Evolutionary conservation across 2,113 vertebrate genomes (phyloP).

Genomic region (Anolis sagrei): DNA sequence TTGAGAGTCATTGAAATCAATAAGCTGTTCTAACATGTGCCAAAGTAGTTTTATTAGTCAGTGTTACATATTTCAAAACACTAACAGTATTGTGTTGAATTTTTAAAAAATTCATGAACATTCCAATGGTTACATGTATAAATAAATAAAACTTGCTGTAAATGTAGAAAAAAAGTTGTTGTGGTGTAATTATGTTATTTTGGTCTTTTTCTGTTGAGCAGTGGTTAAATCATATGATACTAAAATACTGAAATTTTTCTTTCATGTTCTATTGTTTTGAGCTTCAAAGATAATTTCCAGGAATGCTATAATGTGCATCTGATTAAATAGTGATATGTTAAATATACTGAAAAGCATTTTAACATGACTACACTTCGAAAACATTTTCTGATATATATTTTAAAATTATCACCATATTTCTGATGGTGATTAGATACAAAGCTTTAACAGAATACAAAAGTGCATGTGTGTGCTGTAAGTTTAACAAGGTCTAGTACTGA

Average conservation of each 20-base stretch:
- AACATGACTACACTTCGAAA: conserved; percentile 32
- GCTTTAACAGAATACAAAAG: conserved; percentile 48
- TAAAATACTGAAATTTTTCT: conserved; percentile 28
- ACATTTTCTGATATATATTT: conserved; percentile 28
- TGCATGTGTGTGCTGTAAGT: conserved; percentile 41
- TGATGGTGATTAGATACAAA: conserved; percentile 41
- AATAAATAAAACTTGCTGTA: not conserved
- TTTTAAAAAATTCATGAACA: not conserved
- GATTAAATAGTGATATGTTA: not conserved
- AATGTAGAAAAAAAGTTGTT: not conserved
- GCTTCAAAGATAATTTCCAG: conserved; percentile 37
- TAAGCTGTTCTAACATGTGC: not conserved
- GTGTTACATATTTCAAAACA: not conserved
- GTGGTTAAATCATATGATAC: conserved; percentile 37
- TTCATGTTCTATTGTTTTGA: not conserved
- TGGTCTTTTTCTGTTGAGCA: conserved; percentile 16
- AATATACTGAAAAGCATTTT: not conserved
- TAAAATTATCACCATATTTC: conserved; percentile 29
- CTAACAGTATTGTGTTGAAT: not conserved
- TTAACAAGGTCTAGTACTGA: conserved; percentile 31
- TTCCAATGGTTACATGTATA: not conserved
- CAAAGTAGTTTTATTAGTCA: not conserved
- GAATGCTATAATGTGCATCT: conserved; percentile 34
- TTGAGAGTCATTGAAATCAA: conserved; percentile 12
- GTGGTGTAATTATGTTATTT: not conserved